phyloP scores from a whole-genome alignment of 2,113 vertebrate species.

The Saccopteryx leptura region DNA sequence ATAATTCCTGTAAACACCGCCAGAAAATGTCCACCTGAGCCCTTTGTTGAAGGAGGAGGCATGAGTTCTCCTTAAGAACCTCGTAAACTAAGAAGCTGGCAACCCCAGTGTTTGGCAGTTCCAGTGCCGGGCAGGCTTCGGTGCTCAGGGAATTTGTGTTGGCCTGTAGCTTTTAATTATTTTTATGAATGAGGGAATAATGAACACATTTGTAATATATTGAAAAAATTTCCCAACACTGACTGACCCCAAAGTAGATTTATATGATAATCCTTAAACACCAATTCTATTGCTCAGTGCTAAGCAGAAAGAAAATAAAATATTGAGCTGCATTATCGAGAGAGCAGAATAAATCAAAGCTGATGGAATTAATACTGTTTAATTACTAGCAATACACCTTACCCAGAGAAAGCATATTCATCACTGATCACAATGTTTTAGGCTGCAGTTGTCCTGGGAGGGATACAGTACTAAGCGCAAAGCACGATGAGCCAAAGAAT shows the following conservation, averaged over 20 bases:
- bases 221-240: constrained; percentile 66
- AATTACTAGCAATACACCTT: constrained; percentile 86
- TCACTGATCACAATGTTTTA: constrained; percentile 79
- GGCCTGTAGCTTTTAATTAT: constrained; percentile 85
- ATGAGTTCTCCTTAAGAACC: constrained; percentile 69
- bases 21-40: constrained; percentile 47
- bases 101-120: constrained; percentile 31
- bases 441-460: constrained; percentile 79
- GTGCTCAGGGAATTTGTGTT: constrained; percentile 76
- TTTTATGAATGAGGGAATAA: constrained; percentile 81
- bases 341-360: constrained; percentile 86
- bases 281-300: constrained; percentile 77
- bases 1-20: background rate
- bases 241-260: constrained; percentile 83
- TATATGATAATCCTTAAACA: constrained; percentile 75
- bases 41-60: constrained; percentile 44
- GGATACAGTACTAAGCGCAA: constrained; percentile 66
- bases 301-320: constrained; percentile 79
- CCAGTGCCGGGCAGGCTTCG: constrained; percentile 23
- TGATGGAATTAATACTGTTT: constrained; percentile 87
- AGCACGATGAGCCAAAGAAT: constrained; percentile 73
- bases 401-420: constrained; percentile 83
- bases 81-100: constrained; percentile 32
- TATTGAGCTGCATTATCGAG: constrained; percentile 79
- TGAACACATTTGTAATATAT: constrained; percentile 81